Evolutionary conservation across 2,888 invertebrate genomes (phyloP), one percentile per base, ranked within the genome.

Genomic region (Andrena bucephala): DNA sequence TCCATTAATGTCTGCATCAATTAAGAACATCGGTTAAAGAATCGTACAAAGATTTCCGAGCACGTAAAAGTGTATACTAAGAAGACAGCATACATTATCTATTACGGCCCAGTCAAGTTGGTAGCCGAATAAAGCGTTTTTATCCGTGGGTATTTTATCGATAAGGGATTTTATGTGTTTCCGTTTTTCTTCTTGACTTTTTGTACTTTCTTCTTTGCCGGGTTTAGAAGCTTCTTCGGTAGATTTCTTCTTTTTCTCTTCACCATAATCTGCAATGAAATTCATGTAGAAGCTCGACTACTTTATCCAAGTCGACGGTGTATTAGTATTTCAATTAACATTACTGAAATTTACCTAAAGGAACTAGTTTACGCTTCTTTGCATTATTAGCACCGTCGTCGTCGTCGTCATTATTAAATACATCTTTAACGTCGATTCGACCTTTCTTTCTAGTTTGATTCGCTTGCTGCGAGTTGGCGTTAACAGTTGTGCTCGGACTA

Each of bases 101-200:
- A 97, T 96, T 87, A 97, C 97, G 81, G 96, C 96, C 97, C 98
- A 99, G 94, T 99, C 99, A 71, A 99, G 96, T 90, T 97, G 96
- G 94, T 98, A 99, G 87, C 97, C 98, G 95, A 99, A 99, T 86
- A 99, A 96, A 91, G 98, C 98, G 84, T 97, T 98, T 95, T 99
- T 99, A 93, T 98, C 98, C 8, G 99, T 99, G 81, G 99, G 99
- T 93, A 99, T 99, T 95, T 98, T 98, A 94, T 99, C 99, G 92
- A 99, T 99, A 89, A 99, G 96, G 85, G 97, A 97, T 95, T 99
- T 99, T 90, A 99, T 99, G 94, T 98, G 97, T 91, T 98, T 98
- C 77, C 99, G 95, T 94, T 99, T 99, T 94, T 99, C 99, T 94
- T 99, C 99, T 81, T 97, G 97, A 73, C 96, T 96, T 93, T 96